These are phyloP conservation scores for Eublepharis macularius DNA, from an alignment of 2,113 vertebrate species.

Conservation along the genomic window DNA sequence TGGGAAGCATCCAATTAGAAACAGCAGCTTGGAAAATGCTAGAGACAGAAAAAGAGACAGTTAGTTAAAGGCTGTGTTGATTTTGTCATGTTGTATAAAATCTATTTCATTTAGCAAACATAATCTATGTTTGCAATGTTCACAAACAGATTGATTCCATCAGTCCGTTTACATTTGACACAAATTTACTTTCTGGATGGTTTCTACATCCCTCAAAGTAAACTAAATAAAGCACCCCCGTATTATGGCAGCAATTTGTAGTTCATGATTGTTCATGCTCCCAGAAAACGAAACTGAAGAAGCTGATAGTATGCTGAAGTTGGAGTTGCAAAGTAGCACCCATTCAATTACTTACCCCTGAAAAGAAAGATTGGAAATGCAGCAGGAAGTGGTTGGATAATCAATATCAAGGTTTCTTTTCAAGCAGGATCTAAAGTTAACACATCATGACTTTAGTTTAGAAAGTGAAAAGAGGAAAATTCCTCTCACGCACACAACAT, in stretches of 20 bases:
- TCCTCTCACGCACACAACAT: too few relatives aligned
- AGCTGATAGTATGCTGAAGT: background rate
- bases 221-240: background rate
- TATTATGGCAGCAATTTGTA: background rate
- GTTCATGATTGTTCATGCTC: background rate
- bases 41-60: background rate
- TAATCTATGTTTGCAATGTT: background rate
- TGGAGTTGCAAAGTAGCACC: background rate
- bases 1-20: background rate
- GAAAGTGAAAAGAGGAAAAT: too few relatives aligned
- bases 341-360: background rate
- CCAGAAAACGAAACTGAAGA: background rate
- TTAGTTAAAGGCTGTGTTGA: rapidly evolving
- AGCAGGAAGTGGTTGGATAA: background rate
- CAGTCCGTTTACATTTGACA: background rate
- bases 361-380: background rate
- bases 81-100: background rate
- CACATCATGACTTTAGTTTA: background rate
- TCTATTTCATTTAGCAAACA: background rate
- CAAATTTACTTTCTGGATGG: background rate
- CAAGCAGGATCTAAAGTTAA: background rate
- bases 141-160: background rate
- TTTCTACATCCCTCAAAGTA: background rate
- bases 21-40: background rate
- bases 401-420: background rate